These are phyloP conservation scores for Bombus waltoni DNA, from an alignment of 1,140 invertebrate genomes.

Conservation along the genomic window DNA sequence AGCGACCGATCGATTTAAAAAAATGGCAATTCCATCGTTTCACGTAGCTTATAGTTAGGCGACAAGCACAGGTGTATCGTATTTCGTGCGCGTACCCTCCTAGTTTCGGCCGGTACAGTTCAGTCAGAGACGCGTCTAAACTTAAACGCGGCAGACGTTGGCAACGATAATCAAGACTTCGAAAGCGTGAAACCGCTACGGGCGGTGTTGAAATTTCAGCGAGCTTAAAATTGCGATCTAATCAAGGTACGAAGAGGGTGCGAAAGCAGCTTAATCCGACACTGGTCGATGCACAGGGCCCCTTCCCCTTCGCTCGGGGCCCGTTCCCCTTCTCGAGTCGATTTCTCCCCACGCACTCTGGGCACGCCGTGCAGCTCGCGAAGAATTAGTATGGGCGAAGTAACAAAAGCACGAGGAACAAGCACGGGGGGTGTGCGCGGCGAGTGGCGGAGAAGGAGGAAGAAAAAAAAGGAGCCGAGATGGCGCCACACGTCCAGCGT, in stretches of 20 bases:
- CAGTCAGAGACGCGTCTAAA: background rate
- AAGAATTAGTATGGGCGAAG: conserved; percentile 81
- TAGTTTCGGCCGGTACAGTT: background rate
- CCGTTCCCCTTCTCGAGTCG: conserved; percentile 16
- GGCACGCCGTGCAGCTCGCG: conserved; percentile 71
- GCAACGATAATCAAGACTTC: background rate
- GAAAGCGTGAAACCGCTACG: background rate
- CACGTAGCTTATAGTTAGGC: background rate
- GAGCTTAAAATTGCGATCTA: conserved; percentile 51
- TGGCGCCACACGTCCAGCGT: conserved; percentile 76
- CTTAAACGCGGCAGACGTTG: conserved; percentile 8
- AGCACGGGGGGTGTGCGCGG: conserved; percentile 55
- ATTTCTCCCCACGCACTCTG: conserved; percentile 63
- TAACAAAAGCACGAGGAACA: conserved; percentile 77
- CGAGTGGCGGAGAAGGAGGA: conserved; percentile 58
- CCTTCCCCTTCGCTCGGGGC: conserved; percentile 26
- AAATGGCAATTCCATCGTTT: background rate
- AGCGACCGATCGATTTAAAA: background rate
- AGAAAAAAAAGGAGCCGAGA: conserved; percentile 74
- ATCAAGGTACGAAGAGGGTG: conserved; percentile 47
- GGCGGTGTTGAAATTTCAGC: conserved; percentile 40
- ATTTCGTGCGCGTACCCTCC: background rate
- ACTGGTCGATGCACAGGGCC: conserved; percentile 48
- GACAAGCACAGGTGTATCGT: background rate
- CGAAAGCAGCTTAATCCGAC: conserved; percentile 55